Conservation (phyloP, 2,113 vertebrate genomes). For the Megaceryle maxima region DNA sequence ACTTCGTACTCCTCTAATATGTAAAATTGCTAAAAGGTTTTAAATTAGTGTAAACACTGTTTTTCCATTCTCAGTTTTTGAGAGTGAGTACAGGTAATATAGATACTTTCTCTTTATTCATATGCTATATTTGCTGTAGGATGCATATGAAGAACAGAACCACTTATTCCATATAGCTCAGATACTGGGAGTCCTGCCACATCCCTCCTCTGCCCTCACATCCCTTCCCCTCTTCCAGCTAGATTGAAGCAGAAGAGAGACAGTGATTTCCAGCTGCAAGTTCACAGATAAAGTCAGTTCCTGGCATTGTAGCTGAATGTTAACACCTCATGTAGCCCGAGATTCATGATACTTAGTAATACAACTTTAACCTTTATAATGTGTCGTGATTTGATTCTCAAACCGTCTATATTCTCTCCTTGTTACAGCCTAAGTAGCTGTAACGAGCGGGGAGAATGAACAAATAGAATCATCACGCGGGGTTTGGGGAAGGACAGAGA, state of each 20-base stretch:
- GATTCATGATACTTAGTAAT: conserved; percentile 9
- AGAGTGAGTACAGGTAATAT: neutral
- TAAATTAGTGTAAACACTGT: neutral
- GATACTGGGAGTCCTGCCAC: neutral
- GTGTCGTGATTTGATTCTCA: neutral
- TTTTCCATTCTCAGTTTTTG: neutral
- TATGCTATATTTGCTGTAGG: neutral
- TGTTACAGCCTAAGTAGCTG: conserved; percentile 26
- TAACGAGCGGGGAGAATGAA: neutral
- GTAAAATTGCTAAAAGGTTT: neutral
- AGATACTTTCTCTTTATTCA: neutral
- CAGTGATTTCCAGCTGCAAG: neutral
- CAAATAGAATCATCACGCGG: neutral
- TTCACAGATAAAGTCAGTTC: neutral
- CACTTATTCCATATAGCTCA: neutral
- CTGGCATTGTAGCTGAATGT: neutral
- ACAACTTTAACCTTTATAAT: conserved; percentile 56
- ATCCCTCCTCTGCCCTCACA: neutral
- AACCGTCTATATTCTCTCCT: neutral
- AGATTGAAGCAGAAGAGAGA: neutral
- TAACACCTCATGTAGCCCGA: neutral
- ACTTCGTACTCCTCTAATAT: neutral
- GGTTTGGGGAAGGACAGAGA: neutral
- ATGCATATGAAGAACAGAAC: neutral
- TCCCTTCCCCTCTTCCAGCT: neutral